phyloP scores from a whole-genome alignment of 2,888 invertebrate genomes.

The Cephalotes varians region DNA sequence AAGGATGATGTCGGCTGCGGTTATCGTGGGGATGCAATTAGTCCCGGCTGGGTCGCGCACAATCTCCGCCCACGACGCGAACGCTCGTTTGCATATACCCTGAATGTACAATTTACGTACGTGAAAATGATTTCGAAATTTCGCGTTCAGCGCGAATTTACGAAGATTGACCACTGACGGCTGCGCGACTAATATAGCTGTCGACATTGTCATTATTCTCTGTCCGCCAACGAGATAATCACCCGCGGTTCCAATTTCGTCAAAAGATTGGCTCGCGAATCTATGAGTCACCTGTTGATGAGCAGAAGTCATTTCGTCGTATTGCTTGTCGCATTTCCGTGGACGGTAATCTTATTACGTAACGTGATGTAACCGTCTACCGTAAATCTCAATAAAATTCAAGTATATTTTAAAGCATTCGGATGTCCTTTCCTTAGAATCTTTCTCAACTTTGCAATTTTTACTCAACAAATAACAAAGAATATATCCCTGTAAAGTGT shows the following conservation, averaged over 20 bases:
- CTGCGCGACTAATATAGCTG: slow-evolving; percentile 62
- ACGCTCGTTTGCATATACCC: not conserved
- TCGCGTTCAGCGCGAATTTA: not conserved
- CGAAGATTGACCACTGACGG: slow-evolving; percentile 43
- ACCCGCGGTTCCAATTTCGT: slow-evolving; percentile 62
- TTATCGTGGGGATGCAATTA: slow-evolving; percentile 26
- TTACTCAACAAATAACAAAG: not conserved
- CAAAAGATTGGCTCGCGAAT: slow-evolving; percentile 48
- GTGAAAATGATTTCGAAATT: slow-evolving; percentile 19
- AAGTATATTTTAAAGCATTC: not conserved
- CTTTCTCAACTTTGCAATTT: not conserved
- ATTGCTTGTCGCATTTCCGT: not conserved
- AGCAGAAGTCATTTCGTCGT: slow-evolving; percentile 1
- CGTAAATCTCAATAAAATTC: not conserved
- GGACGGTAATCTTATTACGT: not conserved
- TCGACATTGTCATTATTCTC: slow-evolving; percentile 56
- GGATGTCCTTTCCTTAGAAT: not conserved
- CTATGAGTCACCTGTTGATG: slow-evolving; percentile 40
- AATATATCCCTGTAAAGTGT: not conserved
- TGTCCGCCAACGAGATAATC: slow-evolving; percentile 59
- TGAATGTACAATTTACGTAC: not conserved
- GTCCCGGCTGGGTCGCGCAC: not conserved
- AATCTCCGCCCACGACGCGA: not conserved
- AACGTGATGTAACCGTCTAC: not conserved
- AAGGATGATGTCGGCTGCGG: slow-evolving; percentile 27